These are phyloP conservation scores for Prosopocoilus inquinatus DNA, from an alignment of 2,888 invertebrate species.

Conservation along the genomic window DNA sequence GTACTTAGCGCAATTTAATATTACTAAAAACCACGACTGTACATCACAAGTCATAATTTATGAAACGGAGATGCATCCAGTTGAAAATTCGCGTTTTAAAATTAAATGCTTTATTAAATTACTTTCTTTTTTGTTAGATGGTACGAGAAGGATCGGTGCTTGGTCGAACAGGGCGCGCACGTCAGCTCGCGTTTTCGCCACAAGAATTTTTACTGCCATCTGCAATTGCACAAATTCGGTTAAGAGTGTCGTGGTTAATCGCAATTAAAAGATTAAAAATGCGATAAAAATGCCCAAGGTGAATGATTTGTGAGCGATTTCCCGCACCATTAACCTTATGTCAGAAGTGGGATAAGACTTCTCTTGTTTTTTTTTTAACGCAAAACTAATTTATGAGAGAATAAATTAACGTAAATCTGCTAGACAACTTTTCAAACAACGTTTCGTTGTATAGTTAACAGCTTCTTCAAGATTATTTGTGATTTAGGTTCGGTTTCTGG, in stretches of 20 bases:
- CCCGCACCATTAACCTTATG: not conserved
- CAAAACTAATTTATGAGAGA: too few relatives aligned
- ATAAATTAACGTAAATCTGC: too few relatives aligned
- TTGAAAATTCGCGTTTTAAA: not conserved
- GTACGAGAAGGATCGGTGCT: conserved; percentile 47
- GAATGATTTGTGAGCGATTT: not conserved
- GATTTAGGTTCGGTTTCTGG: too few relatives aligned
- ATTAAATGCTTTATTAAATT: not conserved
- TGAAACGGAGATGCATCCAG: too few relatives aligned
- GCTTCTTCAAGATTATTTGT: too few relatives aligned
- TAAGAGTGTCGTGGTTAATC: conserved; percentile 44
- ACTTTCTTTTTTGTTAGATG: conserved; percentile 40
- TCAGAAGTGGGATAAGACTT: conserved; percentile 1
- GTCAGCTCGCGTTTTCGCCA: conserved; percentile 48
- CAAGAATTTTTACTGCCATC: conserved; percentile 49
- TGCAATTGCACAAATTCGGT: conserved; percentile 51
- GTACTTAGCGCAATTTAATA: too few relatives aligned
- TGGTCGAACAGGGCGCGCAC: conserved; percentile 48
- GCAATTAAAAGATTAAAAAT: conserved; percentile 31
- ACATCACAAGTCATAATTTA: too few relatives aligned
- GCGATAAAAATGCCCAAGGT: not conserved
- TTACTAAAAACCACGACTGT: too few relatives aligned
- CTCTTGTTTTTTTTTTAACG: not conserved
- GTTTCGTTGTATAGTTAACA: too few relatives aligned
- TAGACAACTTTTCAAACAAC: too few relatives aligned